phyloP scores from a whole-genome alignment of 2,113 vertebrate species.

The Paracanthobrama guichenoti region DNA sequence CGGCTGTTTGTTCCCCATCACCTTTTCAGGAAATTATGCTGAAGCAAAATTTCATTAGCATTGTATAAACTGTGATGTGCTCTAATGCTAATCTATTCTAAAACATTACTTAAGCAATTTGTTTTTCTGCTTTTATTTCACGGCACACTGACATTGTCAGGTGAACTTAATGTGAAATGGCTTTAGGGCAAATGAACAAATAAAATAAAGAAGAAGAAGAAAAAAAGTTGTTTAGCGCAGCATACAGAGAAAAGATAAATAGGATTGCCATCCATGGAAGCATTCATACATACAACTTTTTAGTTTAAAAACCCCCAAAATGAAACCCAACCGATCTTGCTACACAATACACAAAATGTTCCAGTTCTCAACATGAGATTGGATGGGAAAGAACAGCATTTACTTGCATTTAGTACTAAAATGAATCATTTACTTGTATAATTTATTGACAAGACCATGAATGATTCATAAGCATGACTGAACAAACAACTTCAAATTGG shows the following conservation, averaged over 20 bases:
- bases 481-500: conserved; percentile 53
- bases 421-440: conserved; percentile 71
- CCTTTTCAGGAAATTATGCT: neutral
- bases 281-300: conserved; percentile 4
- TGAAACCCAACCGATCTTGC: neutral
- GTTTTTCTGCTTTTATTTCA: conserved; percentile 35
- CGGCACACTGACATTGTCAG: conserved; percentile 21
- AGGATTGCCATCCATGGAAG: neutral
- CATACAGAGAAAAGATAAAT: neutral
- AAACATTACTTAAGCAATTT: neutral
- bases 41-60: neutral
- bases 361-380: conserved; percentile 53
- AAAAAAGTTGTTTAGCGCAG: conserved; percentile 19
- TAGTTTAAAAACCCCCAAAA: conserved; percentile 43
- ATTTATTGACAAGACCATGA: conserved; percentile 72
- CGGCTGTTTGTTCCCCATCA: neutral
- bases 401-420: conserved; percentile 66
- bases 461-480: conserved; percentile 66
- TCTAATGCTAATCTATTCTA: conserved; percentile 17
- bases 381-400: conserved; percentile 59
- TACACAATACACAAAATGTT: conserved; percentile 61
- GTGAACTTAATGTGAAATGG: conserved; percentile 36
- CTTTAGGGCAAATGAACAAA: conserved; percentile 5
- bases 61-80: conserved; percentile 11
- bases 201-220: neutral